Base-by-base conservation (phyloP, 2,888 invertebrate species). In the Microctonus aethiopoides region DNA sequence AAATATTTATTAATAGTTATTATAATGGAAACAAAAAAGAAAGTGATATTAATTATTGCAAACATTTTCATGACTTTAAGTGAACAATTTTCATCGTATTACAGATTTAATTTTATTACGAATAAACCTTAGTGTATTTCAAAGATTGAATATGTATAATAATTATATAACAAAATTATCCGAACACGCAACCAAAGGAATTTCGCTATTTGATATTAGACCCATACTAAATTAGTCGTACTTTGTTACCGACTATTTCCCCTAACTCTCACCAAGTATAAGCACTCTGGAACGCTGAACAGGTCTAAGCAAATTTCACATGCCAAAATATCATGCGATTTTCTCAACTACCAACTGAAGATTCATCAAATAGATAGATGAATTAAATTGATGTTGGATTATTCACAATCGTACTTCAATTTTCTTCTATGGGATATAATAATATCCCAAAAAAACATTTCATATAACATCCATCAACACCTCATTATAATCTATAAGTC, bases 241-340 rank as follows among this genome's bases (percentile, higher is more conserved):
- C 41, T 29, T 41, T 29, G 56, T 56, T 39, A 13, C n/a, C n/a
- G 39, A n/a, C 2, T n/a, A 26, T 29, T 29, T 13, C 3, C 24
- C 4, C 34, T n/a, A 22, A 9, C 34, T 24, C 36, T 24, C 34
- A 22, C 6, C 36, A 54, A 65, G n/a, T 34, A 34, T 36, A 16
- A 34, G 11, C 20, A 20, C 52, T 41, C n/a, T 39, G 13, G 36
- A 36, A 65, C 13, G 26, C 24, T 39, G 36, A 54, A 54, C 22
- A 65, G 36, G 36, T 46, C 34, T 54, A 34, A 52, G 39, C 39
- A 41, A 65, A 36, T 63, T 39, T 20, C 56, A 26, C 26, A 39
- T 36, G 29, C 56, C 39, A 22, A 56, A 65, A 56, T 52, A 65
- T 56, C 65, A 36, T 36, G 24, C 54, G 39, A 65, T 36, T 32